These are phyloP conservation scores for Megathymus violae DNA, from an alignment of 1,140 invertebrate species.

Conservation along the genomic window DNA sequence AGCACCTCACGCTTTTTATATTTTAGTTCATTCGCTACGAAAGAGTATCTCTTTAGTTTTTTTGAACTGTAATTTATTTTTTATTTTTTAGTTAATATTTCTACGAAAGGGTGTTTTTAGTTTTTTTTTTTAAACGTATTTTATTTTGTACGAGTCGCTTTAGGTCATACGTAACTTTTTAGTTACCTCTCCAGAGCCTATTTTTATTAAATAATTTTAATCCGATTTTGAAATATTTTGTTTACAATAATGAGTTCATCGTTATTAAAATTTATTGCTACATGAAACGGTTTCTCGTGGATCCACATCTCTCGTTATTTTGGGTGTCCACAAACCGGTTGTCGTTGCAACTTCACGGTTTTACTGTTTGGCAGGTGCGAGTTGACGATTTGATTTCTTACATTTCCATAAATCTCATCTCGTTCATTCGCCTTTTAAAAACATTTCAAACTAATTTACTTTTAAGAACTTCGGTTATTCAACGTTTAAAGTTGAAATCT, in stretches of 20 bases:
- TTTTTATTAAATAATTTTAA: constrained; percentile 47
- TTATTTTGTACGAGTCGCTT: too few species aligned
- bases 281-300: too few species aligned
- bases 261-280: background rate
- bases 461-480: constrained; percentile 10
- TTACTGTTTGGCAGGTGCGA: constrained; percentile 24
- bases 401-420: constrained; percentile 26
- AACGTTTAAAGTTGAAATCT: too few species aligned
- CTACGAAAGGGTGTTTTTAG: too few species aligned
- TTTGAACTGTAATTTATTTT: too few species aligned
- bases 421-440: constrained; percentile 15
- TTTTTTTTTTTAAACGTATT: too few species aligned
- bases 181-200: too few species aligned
- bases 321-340: constrained; percentile 20
- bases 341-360: constrained; percentile 12
- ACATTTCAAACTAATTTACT: constrained; percentile 21
- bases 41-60: too few species aligned
- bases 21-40: too few species aligned
- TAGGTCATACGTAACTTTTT: too few species aligned
- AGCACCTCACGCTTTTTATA: too few species aligned
- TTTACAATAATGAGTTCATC: background rate
- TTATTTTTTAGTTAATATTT: too few species aligned
- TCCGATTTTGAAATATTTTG: background rate
- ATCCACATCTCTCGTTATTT: constrained; percentile 2
- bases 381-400: constrained; percentile 18